A percentile compares a stretch with the other conserved stretches of the same genome.
Conservation (phyloP, 1,140 invertebrate genomes). For the Leptinotarsa undecemlineata region DNA sequence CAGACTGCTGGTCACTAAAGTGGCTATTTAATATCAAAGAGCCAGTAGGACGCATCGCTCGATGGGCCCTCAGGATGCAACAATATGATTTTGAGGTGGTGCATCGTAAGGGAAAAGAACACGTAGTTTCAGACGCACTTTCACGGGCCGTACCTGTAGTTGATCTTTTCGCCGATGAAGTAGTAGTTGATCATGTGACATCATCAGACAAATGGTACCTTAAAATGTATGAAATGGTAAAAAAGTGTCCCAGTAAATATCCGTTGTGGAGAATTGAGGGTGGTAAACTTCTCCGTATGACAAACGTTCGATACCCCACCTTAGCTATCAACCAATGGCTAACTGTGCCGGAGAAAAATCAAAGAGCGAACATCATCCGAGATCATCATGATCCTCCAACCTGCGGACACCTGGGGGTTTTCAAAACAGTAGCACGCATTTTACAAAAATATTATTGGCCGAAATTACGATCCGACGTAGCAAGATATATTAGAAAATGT, state of each 20-base stretch:
- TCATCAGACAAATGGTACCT: slow-evolving; percentile 18
- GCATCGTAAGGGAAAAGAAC: slow-evolving; percentile 52
- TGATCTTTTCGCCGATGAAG: not conserved
- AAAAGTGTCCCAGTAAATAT: slow-evolving; percentile 23
- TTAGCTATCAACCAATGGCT: slow-evolving; percentile 26
- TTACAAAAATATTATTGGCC: slow-evolving; percentile 44
- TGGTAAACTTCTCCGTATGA: slow-evolving; percentile 14
- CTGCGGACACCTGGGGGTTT: slow-evolving; percentile 35
- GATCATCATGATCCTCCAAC: slow-evolving; percentile 13
- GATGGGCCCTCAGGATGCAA: slow-evolving; percentile 55
- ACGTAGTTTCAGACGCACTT: slow-evolving; percentile 42
- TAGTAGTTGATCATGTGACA: not conserved
- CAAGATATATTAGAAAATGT: slow-evolving; percentile 37
- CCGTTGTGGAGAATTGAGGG: slow-evolving; percentile 21
- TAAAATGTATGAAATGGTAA: slow-evolving; percentile 19
- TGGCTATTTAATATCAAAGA: slow-evolving; percentile 57
- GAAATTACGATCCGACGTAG: slow-evolving; percentile 38
- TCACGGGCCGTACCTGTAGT: slow-evolving; percentile 28
- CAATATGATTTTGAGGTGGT: slow-evolving; percentile 48
- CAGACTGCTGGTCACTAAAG: slow-evolving; percentile 56
- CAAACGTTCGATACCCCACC: not conserved
- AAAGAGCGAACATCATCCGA: not conserved
- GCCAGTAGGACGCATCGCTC: slow-evolving; percentile 50
- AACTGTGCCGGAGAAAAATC: slow-evolving; percentile 5
- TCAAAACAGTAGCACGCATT: slow-evolving; percentile 38